Conservation (phyloP, 2,888 invertebrate genomes). For the Dryomyza anilis region DNA sequence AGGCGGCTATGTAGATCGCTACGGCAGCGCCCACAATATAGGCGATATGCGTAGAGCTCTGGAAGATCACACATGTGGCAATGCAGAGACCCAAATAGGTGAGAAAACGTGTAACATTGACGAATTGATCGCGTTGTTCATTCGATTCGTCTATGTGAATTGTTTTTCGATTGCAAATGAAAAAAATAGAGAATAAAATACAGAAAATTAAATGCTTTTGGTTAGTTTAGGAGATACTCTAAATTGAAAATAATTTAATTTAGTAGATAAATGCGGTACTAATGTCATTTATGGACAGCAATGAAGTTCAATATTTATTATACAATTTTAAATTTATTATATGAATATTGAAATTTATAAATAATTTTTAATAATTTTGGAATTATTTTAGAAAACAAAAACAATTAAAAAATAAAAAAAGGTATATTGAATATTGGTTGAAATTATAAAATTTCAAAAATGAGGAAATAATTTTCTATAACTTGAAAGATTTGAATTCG, state of each 20-base stretch:
- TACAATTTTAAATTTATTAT: too few relatives aligned
- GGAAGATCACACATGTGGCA: constrained; percentile 84
- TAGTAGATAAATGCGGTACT: background rate
- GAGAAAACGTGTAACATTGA: constrained; percentile 73
- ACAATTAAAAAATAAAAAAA: too few relatives aligned
- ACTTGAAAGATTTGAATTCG: too few relatives aligned
- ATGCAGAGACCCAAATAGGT: constrained; percentile 85
- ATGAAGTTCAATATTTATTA: too few relatives aligned
- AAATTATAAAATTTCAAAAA: too few relatives aligned
- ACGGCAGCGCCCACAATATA: constrained; percentile 80
- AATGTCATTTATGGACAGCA: too few relatives aligned
- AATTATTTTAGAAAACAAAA: background rate
- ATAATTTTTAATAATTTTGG: background rate
- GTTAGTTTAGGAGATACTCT: background rate
- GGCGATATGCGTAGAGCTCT: constrained; percentile 77
- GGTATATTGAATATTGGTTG: too few relatives aligned
- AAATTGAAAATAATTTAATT: background rate
- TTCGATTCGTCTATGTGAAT: constrained; percentile 59
- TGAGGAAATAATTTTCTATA: too few relatives aligned
- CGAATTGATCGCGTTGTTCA: constrained; percentile 65
- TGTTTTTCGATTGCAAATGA: background rate
- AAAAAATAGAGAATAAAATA: constrained; percentile 7
- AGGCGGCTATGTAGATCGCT: constrained; percentile 80
- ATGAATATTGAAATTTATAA: too few relatives aligned
- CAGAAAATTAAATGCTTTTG: background rate